Conservation (phyloP, 2,113 vertebrate species). For the Echinops telfairi region DNA sequence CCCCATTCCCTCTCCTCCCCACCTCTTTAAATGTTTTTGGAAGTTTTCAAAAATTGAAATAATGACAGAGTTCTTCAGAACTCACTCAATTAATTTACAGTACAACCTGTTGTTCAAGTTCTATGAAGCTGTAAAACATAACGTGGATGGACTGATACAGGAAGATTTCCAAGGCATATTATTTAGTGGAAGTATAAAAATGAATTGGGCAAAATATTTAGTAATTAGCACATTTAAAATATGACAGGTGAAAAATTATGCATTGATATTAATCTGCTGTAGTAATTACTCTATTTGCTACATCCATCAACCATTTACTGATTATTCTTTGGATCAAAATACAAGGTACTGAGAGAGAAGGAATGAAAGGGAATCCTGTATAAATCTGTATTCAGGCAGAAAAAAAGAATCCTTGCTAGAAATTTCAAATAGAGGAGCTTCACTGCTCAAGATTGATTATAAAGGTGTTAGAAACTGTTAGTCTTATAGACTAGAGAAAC, state of each 20-base stretch:
- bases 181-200: conserved; percentile 54
- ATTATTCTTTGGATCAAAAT: conserved; percentile 9
- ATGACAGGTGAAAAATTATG: conserved; percentile 69
- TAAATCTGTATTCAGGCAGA: background rate
- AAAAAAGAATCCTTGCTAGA: background rate
- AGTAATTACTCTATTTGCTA: conserved; percentile 41
- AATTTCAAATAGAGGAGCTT: conserved; percentile 22
- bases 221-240: conserved; percentile 64
- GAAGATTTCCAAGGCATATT: conserved; percentile 57
- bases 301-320: background rate
- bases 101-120: background rate
- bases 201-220: conserved; percentile 68
- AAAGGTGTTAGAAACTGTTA: background rate
- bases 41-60: background rate
- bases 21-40: no score
- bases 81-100: background rate
- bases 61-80: background rate
- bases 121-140: conserved; percentile 17
- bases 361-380: background rate
- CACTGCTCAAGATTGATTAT: background rate
- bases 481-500: no score
- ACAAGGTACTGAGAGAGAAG: background rate
- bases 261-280: conserved; percentile 55
- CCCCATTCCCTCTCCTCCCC: no score
- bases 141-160: background rate